phyloP scores from a whole-genome alignment of 92 coral and sea anemone species.

The Pocillopora grandis region DNA sequence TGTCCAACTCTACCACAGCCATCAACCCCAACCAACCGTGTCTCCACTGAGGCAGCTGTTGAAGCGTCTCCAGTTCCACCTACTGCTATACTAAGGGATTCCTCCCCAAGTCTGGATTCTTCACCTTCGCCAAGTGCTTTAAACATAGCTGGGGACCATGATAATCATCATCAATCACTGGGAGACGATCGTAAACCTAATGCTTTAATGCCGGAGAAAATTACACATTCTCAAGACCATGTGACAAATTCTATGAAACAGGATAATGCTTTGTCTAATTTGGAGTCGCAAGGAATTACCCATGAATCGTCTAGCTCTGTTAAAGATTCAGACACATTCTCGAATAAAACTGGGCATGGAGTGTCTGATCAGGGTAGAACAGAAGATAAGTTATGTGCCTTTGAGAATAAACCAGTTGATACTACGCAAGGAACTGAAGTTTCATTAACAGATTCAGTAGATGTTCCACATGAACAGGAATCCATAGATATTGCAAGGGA shows the following conservation, averaged over 20 bases:
- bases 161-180: neutral
- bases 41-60: neutral
- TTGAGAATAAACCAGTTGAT: neutral
- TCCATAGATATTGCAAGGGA: neutral
- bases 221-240: neutral
- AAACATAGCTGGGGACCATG: neutral
- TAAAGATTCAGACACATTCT: neutral
- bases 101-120: neutral
- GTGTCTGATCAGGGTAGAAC: neutral
- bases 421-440: neutral
- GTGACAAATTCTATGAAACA: neutral
- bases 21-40: neutral
- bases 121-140: neutral
- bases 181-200: neutral
- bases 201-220: neutral
- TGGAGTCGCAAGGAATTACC: neutral
- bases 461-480: neutral
- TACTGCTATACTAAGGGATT: neutral
- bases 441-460: neutral
- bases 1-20: neutral
- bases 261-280: neutral
- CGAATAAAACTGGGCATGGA: neutral
- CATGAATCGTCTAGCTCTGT: neutral
- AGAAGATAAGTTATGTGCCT: neutral
- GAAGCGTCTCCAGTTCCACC: neutral